phyloP scores from a whole-genome alignment of 2,113 vertebrate genomes.

The Sinocyclocheilus anshuiensis region DNA sequence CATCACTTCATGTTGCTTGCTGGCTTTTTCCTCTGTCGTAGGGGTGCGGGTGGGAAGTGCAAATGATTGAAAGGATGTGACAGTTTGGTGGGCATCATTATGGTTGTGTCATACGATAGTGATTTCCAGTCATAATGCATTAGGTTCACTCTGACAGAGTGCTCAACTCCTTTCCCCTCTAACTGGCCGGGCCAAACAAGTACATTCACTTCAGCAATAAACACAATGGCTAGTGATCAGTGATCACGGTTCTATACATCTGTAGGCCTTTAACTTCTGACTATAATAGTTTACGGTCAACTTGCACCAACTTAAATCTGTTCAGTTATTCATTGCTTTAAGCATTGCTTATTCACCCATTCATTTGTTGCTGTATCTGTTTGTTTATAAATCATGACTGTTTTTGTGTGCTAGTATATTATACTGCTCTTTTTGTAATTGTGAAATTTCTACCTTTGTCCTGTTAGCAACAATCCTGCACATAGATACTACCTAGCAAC shows the following conservation, averaged over 20 bases:
- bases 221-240: background rate
- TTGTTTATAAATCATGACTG: background rate
- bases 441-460: slow-evolving; percentile 42
- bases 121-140: slow-evolving; percentile 59
- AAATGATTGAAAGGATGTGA: slow-evolving; percentile 65
- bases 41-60: slow-evolving; percentile 42
- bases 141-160: slow-evolving; percentile 53
- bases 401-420: background rate
- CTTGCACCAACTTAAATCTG: background rate
- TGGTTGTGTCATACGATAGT: slow-evolving; percentile 57
- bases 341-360: background rate
- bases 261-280: background rate
- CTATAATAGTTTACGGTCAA: background rate
- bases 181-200: slow-evolving; percentile 4
- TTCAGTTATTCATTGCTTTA: slow-evolving; percentile 1
- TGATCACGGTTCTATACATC: background rate
- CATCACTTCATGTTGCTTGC: slow-evolving; percentile 40
- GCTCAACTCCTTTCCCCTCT: slow-evolving; percentile 34
- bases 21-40: slow-evolving; percentile 26
- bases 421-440: background rate
- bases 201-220: slow-evolving; percentile 16
- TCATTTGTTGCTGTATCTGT: background rate
- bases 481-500: slow-evolving; percentile 96
- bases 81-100: slow-evolving; percentile 65
- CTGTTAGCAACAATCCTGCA: slow-evolving; percentile 92